phyloP scores from a whole-genome alignment of 2,888 invertebrate genomes.

The Cryptophagus acutangulus region DNA sequence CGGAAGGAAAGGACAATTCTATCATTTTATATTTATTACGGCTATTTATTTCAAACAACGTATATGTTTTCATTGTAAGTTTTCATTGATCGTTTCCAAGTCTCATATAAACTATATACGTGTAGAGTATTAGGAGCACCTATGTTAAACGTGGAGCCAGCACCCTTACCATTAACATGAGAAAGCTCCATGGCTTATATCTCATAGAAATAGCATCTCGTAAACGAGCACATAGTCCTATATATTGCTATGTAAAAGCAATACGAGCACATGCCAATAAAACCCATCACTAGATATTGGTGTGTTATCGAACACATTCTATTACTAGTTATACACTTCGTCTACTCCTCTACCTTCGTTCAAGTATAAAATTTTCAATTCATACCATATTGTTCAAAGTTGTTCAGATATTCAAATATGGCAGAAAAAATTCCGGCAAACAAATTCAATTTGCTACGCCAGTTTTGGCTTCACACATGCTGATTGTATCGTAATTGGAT shows the following conservation, averaged over 20 bases:
- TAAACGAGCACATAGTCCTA: conserved; percentile 1
- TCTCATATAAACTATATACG: no score
- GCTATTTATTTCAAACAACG: no score
- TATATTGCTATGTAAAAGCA: conserved; percentile 1
- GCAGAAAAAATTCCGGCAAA: conserved; percentile 1
- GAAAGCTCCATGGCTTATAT: conserved; percentile 2
- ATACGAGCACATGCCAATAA: background rate
- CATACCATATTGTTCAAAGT: conserved; percentile 1
- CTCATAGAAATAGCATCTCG: conserved; percentile 2
- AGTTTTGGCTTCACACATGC: no score
- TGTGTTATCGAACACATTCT: conserved; percentile 1
- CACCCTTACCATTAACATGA: background rate
- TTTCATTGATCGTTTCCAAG: no score
- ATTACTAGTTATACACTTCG: conserved; percentile 1
- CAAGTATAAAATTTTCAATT: background rate
- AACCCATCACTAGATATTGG: conserved; percentile 1
- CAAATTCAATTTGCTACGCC: no score
- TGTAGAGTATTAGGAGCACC: background rate
- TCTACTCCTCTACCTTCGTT: background rate
- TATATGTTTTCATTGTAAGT: no score
- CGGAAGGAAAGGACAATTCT: no score
- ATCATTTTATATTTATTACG: no score
- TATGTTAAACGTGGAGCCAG: background rate
- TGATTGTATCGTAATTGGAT: no score
- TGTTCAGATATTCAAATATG: background rate